Conservation (phyloP, 2,113 vertebrate species). For the Psophia crepitans region DNA sequence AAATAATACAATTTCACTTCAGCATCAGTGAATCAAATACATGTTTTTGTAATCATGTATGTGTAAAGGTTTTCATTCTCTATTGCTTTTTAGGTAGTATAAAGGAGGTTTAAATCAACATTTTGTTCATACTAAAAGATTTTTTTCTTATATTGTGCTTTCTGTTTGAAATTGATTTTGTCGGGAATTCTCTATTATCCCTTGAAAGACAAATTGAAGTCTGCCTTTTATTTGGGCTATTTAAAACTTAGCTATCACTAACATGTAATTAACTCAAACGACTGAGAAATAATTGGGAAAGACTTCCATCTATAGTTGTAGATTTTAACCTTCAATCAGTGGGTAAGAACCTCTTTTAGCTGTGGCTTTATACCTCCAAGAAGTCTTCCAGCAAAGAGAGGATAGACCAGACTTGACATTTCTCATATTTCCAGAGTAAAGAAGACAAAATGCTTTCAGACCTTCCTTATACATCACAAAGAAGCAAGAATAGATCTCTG, state of each 20-base stretch:
- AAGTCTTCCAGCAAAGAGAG: conserved; percentile 23
- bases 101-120: background rate
- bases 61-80: background rate
- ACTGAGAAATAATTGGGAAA: background rate
- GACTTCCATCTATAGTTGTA: background rate
- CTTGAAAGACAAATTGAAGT: background rate
- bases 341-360: background rate
- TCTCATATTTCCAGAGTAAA: background rate
- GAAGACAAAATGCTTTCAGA: background rate
- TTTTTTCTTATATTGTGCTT: background rate
- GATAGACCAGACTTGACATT: background rate
- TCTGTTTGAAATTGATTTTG: background rate
- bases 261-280: background rate
- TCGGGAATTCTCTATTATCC: background rate
- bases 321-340: background rate
- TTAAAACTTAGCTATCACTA: background rate
- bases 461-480: background rate
- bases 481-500: background rate
- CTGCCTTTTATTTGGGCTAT: background rate
- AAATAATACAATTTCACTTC: background rate
- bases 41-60: background rate
- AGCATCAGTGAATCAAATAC: background rate
- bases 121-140: background rate
- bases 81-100: background rate
- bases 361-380: background rate